These are phyloP conservation scores for Ips nitidus DNA, from an alignment of 1,140 invertebrate species.

Conservation along the genomic window DNA sequence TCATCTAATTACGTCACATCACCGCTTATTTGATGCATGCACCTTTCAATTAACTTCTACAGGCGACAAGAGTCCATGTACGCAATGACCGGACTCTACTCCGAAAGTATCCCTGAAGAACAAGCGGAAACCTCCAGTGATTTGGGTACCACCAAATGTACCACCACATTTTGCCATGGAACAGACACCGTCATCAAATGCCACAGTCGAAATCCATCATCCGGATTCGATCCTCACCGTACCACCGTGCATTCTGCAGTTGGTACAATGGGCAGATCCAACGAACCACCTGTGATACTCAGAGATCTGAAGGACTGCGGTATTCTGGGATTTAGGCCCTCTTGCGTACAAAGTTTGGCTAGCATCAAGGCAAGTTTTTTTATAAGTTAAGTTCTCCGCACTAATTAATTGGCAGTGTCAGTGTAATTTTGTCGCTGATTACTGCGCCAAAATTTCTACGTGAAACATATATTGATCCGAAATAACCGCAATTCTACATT, in stretches of 20 bases:
- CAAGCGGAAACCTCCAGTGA: conserved; percentile 49
- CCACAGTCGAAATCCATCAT: conserved; percentile 75
- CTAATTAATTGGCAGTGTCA: too few relatives aligned
- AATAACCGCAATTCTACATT: too few relatives aligned
- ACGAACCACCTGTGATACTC: conserved; percentile 55
- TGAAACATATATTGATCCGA: too few relatives aligned
- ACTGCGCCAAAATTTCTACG: too few relatives aligned
- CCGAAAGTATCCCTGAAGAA: conserved; percentile 62
- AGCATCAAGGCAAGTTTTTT: conserved; percentile 74
- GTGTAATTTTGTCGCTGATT: too few relatives aligned
- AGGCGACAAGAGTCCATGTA: conserved; percentile 82
- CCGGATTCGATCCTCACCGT: conserved; percentile 60
- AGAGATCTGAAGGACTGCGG: conserved; percentile 69
- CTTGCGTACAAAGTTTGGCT: conserved; percentile 79
- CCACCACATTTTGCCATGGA: conserved; percentile 51
- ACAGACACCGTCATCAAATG: conserved; percentile 65
- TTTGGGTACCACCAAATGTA: conserved; percentile 50
- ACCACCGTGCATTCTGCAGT: conserved; percentile 37
- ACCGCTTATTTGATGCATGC: not conserved
- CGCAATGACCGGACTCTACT: conserved; percentile 82
- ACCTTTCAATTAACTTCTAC: not conserved
- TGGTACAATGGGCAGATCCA: conserved; percentile 35
- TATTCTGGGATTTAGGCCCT: conserved; percentile 77
- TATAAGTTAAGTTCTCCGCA: not conserved
- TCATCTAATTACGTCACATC: not conserved